Evolutionary conservation across 1,140 invertebrate species (phyloP).

Genomic region (Drosophila melanogaster): DNA sequence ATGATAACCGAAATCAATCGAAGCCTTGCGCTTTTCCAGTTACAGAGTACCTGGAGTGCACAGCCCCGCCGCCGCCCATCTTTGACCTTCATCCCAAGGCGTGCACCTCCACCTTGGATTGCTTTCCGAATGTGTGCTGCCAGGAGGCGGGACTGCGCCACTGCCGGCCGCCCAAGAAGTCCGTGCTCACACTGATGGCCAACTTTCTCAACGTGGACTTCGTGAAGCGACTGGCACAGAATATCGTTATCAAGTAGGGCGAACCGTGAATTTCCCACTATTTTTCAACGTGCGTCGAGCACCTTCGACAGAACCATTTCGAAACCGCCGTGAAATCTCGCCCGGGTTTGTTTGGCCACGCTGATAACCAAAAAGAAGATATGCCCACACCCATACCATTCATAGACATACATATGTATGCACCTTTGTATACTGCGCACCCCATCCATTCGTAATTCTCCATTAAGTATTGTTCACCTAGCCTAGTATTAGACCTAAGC

Average conservation of each 20-base stretch:
- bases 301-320: slow-evolving; percentile 28
- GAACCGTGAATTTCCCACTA: slow-evolving; percentile 13
- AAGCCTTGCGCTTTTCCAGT: slow-evolving; percentile 73
- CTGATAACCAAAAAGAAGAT: slow-evolving; percentile 51
- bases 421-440: slow-evolving; percentile 22
- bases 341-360: slow-evolving; percentile 30
- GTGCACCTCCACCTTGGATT: slow-evolving; percentile 89
- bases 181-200: slow-evolving; percentile 87
- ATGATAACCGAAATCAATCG: background rate
- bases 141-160: slow-evolving; percentile 89
- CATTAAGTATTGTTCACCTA: slow-evolving; percentile 26
- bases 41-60: slow-evolving; percentile 89
- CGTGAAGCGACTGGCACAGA: slow-evolving; percentile 79
- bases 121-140: slow-evolving; percentile 91
- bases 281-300: background rate
- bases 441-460: slow-evolving; percentile 15
- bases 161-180: slow-evolving; percentile 89
- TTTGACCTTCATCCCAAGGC: slow-evolving; percentile 88
- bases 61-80: slow-evolving; percentile 87
- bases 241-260: slow-evolving; percentile 81
- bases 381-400: slow-evolving; percentile 4
- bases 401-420: background rate
- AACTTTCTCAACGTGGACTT: slow-evolving; percentile 85
- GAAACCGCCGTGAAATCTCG: slow-evolving; percentile 57
- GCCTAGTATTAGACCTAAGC: slow-evolving; percentile 46